These are phyloP conservation scores for Uloborus diversus DNA, from an alignment of 1,140 invertebrate species.

Conservation along the genomic window DNA sequence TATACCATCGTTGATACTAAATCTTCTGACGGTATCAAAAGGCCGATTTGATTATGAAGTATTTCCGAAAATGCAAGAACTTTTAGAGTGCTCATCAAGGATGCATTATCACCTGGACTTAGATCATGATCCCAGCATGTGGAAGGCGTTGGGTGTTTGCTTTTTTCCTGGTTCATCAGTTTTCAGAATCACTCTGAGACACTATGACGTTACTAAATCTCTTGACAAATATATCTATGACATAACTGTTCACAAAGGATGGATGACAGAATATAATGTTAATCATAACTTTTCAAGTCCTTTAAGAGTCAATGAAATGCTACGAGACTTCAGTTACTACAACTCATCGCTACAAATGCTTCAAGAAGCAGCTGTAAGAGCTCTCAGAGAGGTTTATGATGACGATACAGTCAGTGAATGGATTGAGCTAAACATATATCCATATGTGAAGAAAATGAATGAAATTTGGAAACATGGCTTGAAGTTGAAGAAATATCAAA, in stretches of 20 bases:
- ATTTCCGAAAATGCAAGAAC: slow-evolving; percentile 67
- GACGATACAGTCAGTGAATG: slow-evolving; percentile 78
- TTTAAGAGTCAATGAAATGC: slow-evolving; percentile 73
- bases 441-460: slow-evolving; percentile 69
- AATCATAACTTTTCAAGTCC: slow-evolving; percentile 80
- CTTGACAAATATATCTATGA: slow-evolving; percentile 62
- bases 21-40: slow-evolving; percentile 70
- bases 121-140: slow-evolving; percentile 71
- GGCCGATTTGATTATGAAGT: slow-evolving; percentile 72
- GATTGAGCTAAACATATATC: slow-evolving; percentile 74
- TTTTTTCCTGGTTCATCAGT: slow-evolving; percentile 70
- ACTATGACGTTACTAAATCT: slow-evolving; percentile 68
- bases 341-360: slow-evolving; percentile 65
- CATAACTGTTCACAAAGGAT: slow-evolving; percentile 68
- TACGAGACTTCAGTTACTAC: slow-evolving; percentile 72
- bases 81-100: slow-evolving; percentile 68
- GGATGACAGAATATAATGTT: slow-evolving; percentile 82
- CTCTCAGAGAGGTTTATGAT: slow-evolving; percentile 76
- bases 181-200: slow-evolving; percentile 69
- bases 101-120: slow-evolving; percentile 65
- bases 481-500: slow-evolving; percentile 66
- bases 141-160: slow-evolving; percentile 71
- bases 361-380: slow-evolving; percentile 72
- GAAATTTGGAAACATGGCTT: slow-evolving; percentile 68
- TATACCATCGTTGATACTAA: slow-evolving; percentile 79